Base-by-base conservation (phyloP, 2,888 invertebrate genomes). In the Trachelus stipa region DNA sequence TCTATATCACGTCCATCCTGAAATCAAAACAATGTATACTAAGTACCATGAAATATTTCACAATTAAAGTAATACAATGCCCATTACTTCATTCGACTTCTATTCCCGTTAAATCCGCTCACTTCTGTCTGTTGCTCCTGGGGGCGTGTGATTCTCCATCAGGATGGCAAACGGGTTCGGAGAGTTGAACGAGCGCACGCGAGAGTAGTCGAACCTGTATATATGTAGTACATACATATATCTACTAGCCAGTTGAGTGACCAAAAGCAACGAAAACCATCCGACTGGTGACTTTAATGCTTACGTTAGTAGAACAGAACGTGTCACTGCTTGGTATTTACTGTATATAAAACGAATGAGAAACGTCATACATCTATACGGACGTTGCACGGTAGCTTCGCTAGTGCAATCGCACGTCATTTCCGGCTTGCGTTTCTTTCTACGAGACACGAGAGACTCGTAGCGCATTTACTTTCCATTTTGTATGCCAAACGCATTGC, bases 401-500 rank as follows among this genome's bases (percentile, higher is more conserved):
- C 71, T 9, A 23, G 71, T 31, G 33, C 71, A 34, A 71, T 31
- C 71, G 15, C 6, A 33, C 69, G 71, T 71, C 71, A 71, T 34
- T 71, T 71, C 71, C 71, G 71, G 71, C 23, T 31, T 31, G 33
- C 33, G 12, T 33, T 31, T 71, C 71, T 71, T 71, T 31, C 71
- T 23, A 34, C 12, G 31, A 31, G 31, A 71, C 3, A 12, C 71
- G 71, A 31, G 31, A 31, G 71, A 12, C 34, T 71, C 71, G 4
- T 12, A 33, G 71, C 71, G 33, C 12, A 71, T 31, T 12, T 31
- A 71, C 71, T 71, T 71, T 71, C 71, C 71, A 71, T 71, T 71
- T 71, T n/a, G 71, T 71, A 71, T 71, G 71, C 71, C 34, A 31
- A 71, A 71, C 71, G 71, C 71, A 34, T 33, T 9, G 71, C 34